Evolutionary conservation across 2,888 invertebrate genomes (phyloP), one percentile per base, ranked within the genome.

Genomic region (Periphyllus acericola): DNA sequence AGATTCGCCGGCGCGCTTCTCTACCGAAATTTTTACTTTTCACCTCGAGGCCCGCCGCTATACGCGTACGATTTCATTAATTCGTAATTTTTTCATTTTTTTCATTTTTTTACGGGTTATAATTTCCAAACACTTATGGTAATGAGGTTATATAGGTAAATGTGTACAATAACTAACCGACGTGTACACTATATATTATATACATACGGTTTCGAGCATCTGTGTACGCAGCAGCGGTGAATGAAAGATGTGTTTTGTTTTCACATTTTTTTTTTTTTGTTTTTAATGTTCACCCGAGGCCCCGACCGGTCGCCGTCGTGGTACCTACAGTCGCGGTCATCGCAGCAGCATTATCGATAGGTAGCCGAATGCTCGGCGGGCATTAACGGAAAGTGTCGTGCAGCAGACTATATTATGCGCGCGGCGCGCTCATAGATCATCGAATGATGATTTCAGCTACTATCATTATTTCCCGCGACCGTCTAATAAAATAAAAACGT

Each of bases 321-420:
- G n/a, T n/a, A n/a, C n/a, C n/a, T n/a, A n/a, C 32, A 9, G 40
- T 40, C 40, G 40, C 76, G 84, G 84, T 76, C 66, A 36, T 75
- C 76, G 72, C n/a, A 25, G 72, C n/a, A 25, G 11, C 52, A 60
- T 80, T 46, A 46, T 60, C 34, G 60, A 80, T 66, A 40, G 68
- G 81, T 81, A 81, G 81, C 40, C 29, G n/a, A 46, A 68, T 68
- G 46, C 72, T 72, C 32, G 76, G 46, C 76, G 40, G 84, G 74
- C 84, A 60, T 76, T 60, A 55, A 74, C 75, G 84, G 78, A 76
- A 85, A 68, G 76, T 76, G 84, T 85, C 84, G 76, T 76, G 40
- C 29, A 21, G 25, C 25, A 11, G 60, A 21, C 60, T n/a, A n/a
- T n/a, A n/a, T n/a, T n/a, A 14, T 11, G 46, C 68, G 29, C 29